phyloP scores from a whole-genome alignment of 2,113 vertebrate genomes.

The Osmerus mordax region DNA sequence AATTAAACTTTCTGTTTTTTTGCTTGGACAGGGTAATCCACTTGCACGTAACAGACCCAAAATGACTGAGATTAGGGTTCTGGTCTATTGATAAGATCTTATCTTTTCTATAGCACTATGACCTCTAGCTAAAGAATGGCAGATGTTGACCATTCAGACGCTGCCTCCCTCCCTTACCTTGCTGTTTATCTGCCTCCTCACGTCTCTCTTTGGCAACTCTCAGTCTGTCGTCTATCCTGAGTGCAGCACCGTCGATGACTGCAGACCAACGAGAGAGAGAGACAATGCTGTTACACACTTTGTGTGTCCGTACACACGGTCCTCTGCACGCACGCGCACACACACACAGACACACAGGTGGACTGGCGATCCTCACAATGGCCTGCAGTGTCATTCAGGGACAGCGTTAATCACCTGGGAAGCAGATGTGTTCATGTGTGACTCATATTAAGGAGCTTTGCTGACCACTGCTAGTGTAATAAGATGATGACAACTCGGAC shows the following conservation, averaged over 20 bases:
- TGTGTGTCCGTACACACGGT: conserved; percentile 6
- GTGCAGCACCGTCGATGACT: conserved; percentile 85
- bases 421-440: conserved; percentile 46
- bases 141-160: not conserved
- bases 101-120: no score
- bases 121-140: no score
- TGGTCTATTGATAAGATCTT: no score
- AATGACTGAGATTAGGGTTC: no score
- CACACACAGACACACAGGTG: not conserved
- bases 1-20: not conserved
- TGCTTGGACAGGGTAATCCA: no score
- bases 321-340: not conserved
- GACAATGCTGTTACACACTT: conserved; percentile 9
- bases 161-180: conserved; percentile 72
- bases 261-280: conserved; percentile 52
- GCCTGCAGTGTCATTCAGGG: conserved; percentile 19
- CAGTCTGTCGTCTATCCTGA: conserved; percentile 88
- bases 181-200: conserved; percentile 83
- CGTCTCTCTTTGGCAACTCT: conserved; percentile 87
- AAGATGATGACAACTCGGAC: conserved; percentile 44
- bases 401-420: conserved; percentile 25
- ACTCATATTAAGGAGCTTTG: conserved; percentile 55
- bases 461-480: conserved; percentile 45
- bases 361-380: conserved; percentile 22
- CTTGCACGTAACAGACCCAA: no score